Evolutionary conservation across 2,113 vertebrate genomes (phyloP), one percentile per base, ranked within the genome.

Genomic region (Tor tambroides): DNA sequence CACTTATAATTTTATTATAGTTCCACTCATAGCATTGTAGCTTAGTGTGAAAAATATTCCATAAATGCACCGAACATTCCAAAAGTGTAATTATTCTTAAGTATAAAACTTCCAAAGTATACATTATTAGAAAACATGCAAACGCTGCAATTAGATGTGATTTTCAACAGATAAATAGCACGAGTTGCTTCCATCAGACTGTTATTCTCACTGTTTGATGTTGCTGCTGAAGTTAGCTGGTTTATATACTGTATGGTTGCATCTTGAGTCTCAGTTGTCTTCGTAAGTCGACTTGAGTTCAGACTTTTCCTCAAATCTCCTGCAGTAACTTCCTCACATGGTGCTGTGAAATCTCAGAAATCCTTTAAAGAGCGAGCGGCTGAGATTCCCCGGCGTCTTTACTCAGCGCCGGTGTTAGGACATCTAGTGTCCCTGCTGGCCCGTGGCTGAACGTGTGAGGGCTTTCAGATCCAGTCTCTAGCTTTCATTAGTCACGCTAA

Each of bases 401-500:
- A 46, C 10, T 46, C 43, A 46, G 43, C 41, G 41, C 6, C 41
- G 41, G 41, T 46, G 43, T 46, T 10, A 46, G 9, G 43, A 46
- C 43, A 3, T 46, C 10, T 35, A 4, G 51, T 54, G 19, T 54
- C 51, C 51, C 51, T 65, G 63, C 65, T 69, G 65, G 65, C 28
- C 65, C 17, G 14, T 71, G 1, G n/a, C n/a, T 30, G 56, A 35
- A 30, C 19, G 2, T 32, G 19, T 35, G 77, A n/a, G 84, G 80
- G 23, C 15, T 19, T 28, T 28, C 43, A 26, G 59, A 23, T 84
- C 69, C 38, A 21, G n/a, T 30, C 9, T 80, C 72, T 41, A 10
- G 43, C 11, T 43, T 84, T 82, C 77, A 88, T 82, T 87, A 82
- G 85, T 88, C 87, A 85, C 67, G 46, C 72, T 59, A 67, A 49